phyloP scores from a whole-genome alignment of 2,113 vertebrate species.

The Lonchura striata region DNA sequence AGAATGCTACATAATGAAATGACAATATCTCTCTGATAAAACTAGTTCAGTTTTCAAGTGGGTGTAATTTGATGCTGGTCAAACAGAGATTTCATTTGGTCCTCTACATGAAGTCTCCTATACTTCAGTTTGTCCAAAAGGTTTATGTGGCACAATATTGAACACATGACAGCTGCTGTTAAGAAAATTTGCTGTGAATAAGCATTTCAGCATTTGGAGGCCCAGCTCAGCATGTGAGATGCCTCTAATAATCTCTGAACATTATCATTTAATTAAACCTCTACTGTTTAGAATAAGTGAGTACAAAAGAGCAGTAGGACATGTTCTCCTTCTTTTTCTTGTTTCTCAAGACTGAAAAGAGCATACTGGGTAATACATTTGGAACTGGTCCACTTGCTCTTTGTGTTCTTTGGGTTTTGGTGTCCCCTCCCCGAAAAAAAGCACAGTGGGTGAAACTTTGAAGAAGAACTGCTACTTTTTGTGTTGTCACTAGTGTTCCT shows the following conservation, averaged over 20 bases:
- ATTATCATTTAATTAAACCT: neutral
- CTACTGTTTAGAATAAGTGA: neutral
- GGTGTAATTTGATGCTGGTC: neutral
- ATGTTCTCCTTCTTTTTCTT: neutral
- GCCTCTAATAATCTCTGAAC: neutral
- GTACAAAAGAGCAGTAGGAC: neutral
- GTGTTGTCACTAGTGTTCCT: neutral
- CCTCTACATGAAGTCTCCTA: neutral
- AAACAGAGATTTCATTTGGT: neutral
- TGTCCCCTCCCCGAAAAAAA: neutral
- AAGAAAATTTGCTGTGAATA: neutral
- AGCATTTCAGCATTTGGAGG: neutral
- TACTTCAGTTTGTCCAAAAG: neutral
- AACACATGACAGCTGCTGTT: neutral
- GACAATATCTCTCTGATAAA: neutral
- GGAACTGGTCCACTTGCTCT: neutral
- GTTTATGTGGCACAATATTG: neutral
- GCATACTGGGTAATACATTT: neutral
- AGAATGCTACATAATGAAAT: neutral
- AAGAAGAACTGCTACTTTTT: neutral
- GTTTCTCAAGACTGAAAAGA: neutral
- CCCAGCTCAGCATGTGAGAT: neutral
- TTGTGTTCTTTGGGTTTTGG: neutral
- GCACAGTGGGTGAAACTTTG: neutral
- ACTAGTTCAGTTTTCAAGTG: neutral